These are phyloP conservation scores for Spodoptera litura DNA, from an alignment of 1,140 invertebrate genomes.

Conservation along the genomic window DNA sequence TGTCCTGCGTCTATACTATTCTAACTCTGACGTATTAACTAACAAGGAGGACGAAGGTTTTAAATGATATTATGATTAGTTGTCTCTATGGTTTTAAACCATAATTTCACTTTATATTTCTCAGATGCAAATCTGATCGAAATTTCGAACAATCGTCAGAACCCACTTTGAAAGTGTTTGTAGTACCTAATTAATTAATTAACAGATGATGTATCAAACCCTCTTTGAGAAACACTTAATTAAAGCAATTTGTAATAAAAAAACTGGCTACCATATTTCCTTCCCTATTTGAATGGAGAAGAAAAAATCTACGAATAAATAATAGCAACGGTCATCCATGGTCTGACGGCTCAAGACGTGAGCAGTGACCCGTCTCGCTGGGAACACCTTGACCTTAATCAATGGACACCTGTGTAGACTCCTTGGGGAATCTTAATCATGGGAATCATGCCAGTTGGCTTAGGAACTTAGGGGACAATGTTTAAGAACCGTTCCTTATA, in stretches of 20 bases:
- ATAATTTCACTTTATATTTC: too few relatives aligned
- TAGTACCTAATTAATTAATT: too few relatives aligned
- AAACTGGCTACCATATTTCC: not conserved
- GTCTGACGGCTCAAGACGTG: constrained; percentile 67
- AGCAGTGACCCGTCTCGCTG: constrained; percentile 73
- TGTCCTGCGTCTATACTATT: not conserved
- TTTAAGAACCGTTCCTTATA: constrained; percentile 18
- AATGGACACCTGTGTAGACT: constrained; percentile 72
- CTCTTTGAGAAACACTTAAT: too few relatives aligned
- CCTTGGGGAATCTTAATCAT: constrained; percentile 79
- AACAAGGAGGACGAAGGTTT: not conserved
- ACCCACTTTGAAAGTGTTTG: too few relatives aligned
- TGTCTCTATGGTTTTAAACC: too few relatives aligned
- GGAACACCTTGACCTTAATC: constrained; percentile 82
- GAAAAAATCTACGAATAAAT: constrained; percentile 47
- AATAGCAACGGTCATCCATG: constrained; percentile 72
- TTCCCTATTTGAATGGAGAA: not conserved
- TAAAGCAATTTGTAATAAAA: too few relatives aligned
- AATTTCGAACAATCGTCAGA: too few relatives aligned
- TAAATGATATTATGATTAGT: too few relatives aligned
- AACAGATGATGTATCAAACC: too few relatives aligned
- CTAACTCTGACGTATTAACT: not conserved
- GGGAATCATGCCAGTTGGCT: constrained; percentile 60
- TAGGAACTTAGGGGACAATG: constrained; percentile 42
- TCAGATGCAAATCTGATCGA: too few relatives aligned